Conservation (phyloP, 2,113 vertebrate genomes). For the Panthera uncia region DNA sequence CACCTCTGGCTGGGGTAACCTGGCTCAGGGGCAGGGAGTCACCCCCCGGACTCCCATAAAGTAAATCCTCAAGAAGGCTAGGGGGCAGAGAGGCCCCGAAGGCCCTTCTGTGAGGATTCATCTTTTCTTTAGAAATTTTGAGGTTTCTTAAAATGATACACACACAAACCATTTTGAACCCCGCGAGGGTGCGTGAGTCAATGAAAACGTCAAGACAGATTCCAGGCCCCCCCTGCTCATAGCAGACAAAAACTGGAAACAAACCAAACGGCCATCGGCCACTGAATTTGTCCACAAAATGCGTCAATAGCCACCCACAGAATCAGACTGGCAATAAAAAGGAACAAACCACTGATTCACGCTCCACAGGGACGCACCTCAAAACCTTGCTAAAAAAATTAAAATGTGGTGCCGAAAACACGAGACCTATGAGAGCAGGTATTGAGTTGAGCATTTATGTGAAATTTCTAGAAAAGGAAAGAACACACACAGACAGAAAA, state of each 20-base stretch:
- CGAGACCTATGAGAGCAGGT: neutral
- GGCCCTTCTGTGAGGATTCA: neutral
- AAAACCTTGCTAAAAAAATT: neutral
- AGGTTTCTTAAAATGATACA: neutral
- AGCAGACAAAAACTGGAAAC: neutral
- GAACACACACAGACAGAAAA: neutral
- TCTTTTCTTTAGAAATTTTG: neutral
- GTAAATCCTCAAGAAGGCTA: neutral
- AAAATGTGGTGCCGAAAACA: neutral
- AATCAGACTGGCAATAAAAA: accelerated
- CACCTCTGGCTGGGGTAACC: neutral
- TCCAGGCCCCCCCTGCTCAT: accelerated
- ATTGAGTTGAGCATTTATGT: neutral
- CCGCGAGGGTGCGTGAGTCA: accelerated
- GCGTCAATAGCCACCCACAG: accelerated
- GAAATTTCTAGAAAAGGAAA: neutral
- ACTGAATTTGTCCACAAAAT: accelerated
- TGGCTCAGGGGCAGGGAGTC: accelerated
- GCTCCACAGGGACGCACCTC: accelerated
- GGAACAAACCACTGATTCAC: accelerated
- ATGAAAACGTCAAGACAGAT: no score
- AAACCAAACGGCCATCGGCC: accelerated
- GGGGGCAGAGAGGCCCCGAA: neutral
- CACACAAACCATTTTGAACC: no score
- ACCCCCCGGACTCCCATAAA: neutral